Evolutionary conservation across 2,113 vertebrate genomes (phyloP).

Genomic region (Heterochromis multidens): DNA sequence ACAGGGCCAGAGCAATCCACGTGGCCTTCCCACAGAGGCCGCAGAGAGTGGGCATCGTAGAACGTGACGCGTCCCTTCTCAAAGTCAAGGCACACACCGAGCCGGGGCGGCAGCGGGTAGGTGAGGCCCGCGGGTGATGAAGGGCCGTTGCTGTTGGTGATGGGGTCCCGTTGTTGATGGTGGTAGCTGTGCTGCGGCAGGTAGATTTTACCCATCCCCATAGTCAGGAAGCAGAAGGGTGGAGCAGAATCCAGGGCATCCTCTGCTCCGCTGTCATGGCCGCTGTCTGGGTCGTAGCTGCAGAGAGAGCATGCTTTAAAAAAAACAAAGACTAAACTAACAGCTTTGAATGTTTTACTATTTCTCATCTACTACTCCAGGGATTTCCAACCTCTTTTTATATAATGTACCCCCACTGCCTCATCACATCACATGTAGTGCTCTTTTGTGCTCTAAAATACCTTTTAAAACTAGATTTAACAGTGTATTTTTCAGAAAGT

Average conservation of each 20-base stretch:
- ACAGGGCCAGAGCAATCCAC: constrained; percentile 94
- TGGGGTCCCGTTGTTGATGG: constrained; percentile 62
- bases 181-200: constrained; percentile 72
- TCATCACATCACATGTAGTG: too few species aligned
- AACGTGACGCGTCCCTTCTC: constrained; percentile 92
- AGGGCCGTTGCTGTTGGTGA: constrained; percentile 71
- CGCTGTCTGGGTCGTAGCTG: constrained; percentile 95
- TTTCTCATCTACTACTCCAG: not conserved
- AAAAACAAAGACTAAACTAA: not conserved
- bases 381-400: too few species aligned
- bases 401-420: too few species aligned
- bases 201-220: constrained; percentile 97
- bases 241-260: constrained; percentile 86
- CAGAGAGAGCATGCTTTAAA: not conserved
- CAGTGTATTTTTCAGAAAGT: too few species aligned
- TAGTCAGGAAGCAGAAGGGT: constrained; percentile 93
- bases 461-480: too few species aligned
- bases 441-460: too few species aligned
- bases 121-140: constrained; percentile 79
- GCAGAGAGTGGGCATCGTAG: constrained; percentile 92
- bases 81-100: constrained; percentile 97
- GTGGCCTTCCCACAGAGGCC: constrained; percentile 89
- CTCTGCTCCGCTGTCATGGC: constrained; percentile 92
- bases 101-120: constrained; percentile 87
- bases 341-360: not conserved